Evolutionary conservation across 1,140 invertebrate genomes (phyloP).

Genomic region (Drosophila orosa): DNA sequence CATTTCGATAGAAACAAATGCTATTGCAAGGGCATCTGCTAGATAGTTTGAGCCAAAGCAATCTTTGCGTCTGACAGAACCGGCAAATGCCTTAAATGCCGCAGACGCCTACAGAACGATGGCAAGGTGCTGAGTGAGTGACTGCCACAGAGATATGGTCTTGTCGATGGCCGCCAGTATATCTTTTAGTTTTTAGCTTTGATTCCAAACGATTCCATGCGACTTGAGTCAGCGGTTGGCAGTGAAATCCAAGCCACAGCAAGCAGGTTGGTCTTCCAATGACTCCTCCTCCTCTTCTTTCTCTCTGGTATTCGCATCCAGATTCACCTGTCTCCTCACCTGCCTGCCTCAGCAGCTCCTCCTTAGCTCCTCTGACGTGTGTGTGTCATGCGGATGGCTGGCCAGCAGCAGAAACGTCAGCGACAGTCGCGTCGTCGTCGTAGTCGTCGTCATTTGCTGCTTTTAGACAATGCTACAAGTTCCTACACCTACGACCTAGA

Average conservation of each 20-base stretch:
- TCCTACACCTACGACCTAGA: constrained; percentile 82
- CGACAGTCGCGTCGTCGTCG: constrained; percentile 43
- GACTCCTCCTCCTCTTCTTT: constrained; percentile 1
- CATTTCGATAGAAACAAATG: background rate
- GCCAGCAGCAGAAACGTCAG: constrained; percentile 53
- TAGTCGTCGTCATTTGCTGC: constrained; percentile 75
- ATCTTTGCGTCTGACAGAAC: constrained; percentile 9
- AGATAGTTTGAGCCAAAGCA: constrained; percentile 10
- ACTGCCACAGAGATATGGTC: constrained; percentile 62
- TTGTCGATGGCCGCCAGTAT: constrained; percentile 23
- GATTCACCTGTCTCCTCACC: constrained; percentile 16
- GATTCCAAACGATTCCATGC: constrained; percentile 35
- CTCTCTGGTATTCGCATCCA: constrained; percentile 2
- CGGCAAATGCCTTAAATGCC: constrained; percentile 63
- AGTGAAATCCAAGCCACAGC: constrained; percentile 61
- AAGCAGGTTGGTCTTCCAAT: constrained; percentile 20
- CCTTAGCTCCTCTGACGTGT: constrained; percentile 44
- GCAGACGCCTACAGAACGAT: constrained; percentile 52
- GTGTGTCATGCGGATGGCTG: constrained; percentile 74
- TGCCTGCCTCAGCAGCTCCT: constrained; percentile 21
- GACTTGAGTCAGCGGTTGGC: constrained; percentile 61
- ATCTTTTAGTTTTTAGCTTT: constrained; percentile 17
- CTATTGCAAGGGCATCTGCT: constrained; percentile 13
- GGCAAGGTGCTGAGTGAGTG: constrained; percentile 67
- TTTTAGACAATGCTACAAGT: constrained; percentile 82